Evolutionary conservation across 2,113 vertebrate species (phyloP).

Genomic region (Carlito syrichta): DNA sequence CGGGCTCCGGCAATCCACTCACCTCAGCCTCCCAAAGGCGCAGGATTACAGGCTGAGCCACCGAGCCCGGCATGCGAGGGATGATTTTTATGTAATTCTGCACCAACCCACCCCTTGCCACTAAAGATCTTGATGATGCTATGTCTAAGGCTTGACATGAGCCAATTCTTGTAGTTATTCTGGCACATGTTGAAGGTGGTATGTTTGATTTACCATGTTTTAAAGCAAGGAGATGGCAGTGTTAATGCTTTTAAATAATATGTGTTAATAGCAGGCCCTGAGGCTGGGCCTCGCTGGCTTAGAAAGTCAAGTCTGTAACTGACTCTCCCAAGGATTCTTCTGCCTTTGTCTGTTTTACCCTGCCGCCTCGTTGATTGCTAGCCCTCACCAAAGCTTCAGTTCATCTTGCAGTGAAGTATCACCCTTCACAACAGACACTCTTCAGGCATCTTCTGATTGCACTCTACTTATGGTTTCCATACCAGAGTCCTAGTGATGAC

Average conservation of each 20-base stretch:
- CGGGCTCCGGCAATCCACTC: too few species aligned
- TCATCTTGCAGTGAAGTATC: background rate
- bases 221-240: background rate
- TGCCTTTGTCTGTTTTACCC: too few species aligned
- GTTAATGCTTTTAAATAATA: background rate
- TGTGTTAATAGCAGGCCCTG: background rate
- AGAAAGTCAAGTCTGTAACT: background rate
- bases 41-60: too few species aligned
- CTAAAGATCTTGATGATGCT: background rate
- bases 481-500: background rate
- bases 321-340: background rate
- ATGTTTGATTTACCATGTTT: background rate
- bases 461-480: background rate
- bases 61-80: too few species aligned
- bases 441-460: background rate
- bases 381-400: background rate
- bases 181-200: background rate
- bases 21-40: too few species aligned
- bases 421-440: background rate
- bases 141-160: fast-evolving
- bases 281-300: background rate
- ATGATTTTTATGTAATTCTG: background rate
- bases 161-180: background rate
- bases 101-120: background rate
- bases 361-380: background rate